Base-by-base conservation (phyloP, 92 coral and sea anemone genomes). In the Epizoanthus illoricatus region DNA sequence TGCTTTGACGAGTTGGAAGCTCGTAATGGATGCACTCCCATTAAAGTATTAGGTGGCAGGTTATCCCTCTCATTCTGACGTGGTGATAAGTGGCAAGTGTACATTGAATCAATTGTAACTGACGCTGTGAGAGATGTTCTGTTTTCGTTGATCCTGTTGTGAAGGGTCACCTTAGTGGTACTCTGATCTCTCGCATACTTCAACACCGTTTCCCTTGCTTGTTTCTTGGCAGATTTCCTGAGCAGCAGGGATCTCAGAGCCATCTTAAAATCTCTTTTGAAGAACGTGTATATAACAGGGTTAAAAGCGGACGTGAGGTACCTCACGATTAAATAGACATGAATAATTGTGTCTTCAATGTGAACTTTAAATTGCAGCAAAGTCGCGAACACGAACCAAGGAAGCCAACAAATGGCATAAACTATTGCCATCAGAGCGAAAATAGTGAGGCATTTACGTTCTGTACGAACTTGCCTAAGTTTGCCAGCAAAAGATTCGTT, bases 241-340 rank as follows among this genome's bases (percentile, higher is more conserved):
- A 78, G 61, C 17, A 78, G 23, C 15, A 78, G 40, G 12, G 71
- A 78, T 58, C 65, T 78, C 19, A 78, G 54, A 3, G 71, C 82
- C 3, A n/a, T 17, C 16, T 78, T 62, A 15, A 78, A 78, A 78
- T 78, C 82, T 9, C 60, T 69, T 64, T 78, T 78, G 21, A 78
- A 78, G 16, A 78, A 78, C 5, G 82, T 78, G 59, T 78, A 78
- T 11, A 78, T 63, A 41, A 78, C 65, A 12, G 82, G 82, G 71
- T 78, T 78, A 36, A 78, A 78, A 17, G 82, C 82, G 5, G 82
- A 78, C 0, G 82, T 78, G 9, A 78, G 82, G 20, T 78, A 78
- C 57, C 82, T 63, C 40, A 78, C 71, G 71, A 78, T 63, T 63
- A 15, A 4, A 20, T 16, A 78, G 6, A 45, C 82, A 11, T 64